A percentile compares a stretch with the other conserved stretches of the same genome.
phyloP scores from a whole-genome alignment of 2,113 vertebrate genomes.

The Gymnorhina tibicen region DNA sequence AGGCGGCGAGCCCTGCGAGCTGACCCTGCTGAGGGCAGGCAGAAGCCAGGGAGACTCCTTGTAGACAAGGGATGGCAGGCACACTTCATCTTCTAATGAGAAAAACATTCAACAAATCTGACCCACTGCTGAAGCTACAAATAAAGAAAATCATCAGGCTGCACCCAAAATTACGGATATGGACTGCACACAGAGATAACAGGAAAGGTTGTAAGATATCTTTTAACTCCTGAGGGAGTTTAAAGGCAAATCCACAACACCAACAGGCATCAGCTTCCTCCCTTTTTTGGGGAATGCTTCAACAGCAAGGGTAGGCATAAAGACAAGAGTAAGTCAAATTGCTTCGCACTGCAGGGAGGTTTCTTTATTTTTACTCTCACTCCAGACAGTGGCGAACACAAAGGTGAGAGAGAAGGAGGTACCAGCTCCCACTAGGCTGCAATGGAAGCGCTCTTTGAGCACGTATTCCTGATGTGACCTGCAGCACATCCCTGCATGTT shows the following conservation, averaged over 20 bases:
- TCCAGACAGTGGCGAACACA: not conserved
- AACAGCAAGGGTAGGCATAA: not conserved
- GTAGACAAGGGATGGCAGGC: not conserved
- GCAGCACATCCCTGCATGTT: not conserved
- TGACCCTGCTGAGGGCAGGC: constrained; percentile 6
- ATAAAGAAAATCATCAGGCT: not conserved
- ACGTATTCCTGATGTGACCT: not conserved
- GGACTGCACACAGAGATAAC: not conserved
- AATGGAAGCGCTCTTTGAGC: not conserved
- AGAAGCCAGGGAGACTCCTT: not conserved
- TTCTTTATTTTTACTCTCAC: not conserved
- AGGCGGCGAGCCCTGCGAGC: not conserved
- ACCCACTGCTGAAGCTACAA: not conserved
- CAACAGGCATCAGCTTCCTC: not conserved
- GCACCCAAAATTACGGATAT: not conserved
- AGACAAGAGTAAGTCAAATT: not conserved
- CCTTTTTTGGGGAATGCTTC: not conserved
- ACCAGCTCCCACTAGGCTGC: not conserved
- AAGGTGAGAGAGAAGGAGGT: not conserved
- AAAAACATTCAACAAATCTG: not conserved
- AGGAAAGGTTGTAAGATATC: not conserved
- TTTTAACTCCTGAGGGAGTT: not conserved
- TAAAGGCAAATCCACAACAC: not conserved
- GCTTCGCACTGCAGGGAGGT: not conserved
- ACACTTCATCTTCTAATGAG: not conserved